Evolutionary conservation across 2,797 vertebrate genomes (phyloP), one percentile per base, ranked within the genome.

Genomic region (Anas capensis): DNA sequence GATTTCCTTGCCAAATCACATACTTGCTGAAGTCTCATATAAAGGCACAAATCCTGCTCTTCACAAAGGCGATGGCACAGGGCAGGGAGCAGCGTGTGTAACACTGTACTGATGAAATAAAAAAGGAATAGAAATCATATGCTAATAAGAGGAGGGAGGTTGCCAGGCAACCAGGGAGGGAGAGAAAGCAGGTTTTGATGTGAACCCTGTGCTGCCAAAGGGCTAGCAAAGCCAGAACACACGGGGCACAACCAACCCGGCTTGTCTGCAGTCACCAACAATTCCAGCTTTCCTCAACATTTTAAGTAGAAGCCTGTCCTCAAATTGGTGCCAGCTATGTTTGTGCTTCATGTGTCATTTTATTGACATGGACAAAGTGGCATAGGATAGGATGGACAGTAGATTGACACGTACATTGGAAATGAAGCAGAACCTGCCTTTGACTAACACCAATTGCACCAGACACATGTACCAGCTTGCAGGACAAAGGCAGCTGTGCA

Each of bases 111-210:
- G 79, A 95, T 96, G 88, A 96, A 96, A 96, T 97, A 96, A 96
- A 96, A 95, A 95, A 95, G 90, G 95, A 96, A 95, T 95, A 96
- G 96, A 94, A 97, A 97, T 92, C 94, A 86, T 95, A 97, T 97
- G 96, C 96, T 97, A 97, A 97, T 97, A 96, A 95, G 92, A 94
- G 95, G 85, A 96, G 58, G 93, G 92, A 95, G 71, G 96, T 97
- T 97, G 96, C 96, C 96, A 96, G 89, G 96, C 96, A 97, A 97
- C 97, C 65, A 88, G 90, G 79, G 84, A 96, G 90, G 78, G 82
- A 96, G 88, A 92, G 79, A 95, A 95, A 94, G 94, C 95, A 88
- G 86, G 66, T 96, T 97, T 95, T 97, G 82, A 97, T 97, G 96
- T 96, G 94, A 97, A 97, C 95, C 96, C 94, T 15, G 51, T 60